These are phyloP conservation scores for Pygathrix nemaeus DNA, from an alignment of 2,113 vertebrate species.

Conservation along the genomic window DNA sequence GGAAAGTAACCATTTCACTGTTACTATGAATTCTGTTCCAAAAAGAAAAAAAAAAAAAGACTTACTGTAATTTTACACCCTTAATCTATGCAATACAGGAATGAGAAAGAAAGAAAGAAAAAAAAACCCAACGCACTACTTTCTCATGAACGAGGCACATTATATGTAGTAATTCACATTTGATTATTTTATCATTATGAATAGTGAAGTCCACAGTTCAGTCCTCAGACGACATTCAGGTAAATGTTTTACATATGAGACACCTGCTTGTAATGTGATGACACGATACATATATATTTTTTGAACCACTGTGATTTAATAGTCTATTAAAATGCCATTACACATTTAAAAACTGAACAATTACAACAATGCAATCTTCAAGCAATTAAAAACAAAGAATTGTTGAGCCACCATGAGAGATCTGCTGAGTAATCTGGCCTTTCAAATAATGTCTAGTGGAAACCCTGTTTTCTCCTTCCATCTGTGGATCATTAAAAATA, in stretches of 20 bases:
- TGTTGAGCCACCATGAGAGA: background rate
- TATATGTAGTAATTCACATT: constrained; percentile 11
- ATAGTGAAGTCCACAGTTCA: constrained; percentile 15
- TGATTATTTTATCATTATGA: constrained; percentile 52
- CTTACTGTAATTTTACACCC: background rate
- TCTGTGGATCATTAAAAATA: constrained; percentile 8
- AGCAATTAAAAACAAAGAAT: constrained; percentile 14
- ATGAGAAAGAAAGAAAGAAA: background rate
- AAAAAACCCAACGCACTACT: background rate
- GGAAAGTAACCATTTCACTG: background rate
- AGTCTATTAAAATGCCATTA: background rate
- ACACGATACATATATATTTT: background rate
- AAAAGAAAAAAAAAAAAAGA: background rate
- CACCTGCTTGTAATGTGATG: background rate
- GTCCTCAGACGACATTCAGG: constrained; percentile 24
- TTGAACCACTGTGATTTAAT: background rate
- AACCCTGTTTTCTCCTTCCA: background rate
- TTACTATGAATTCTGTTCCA: background rate
- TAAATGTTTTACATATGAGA: background rate
- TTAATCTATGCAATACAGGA: background rate
- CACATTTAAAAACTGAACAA: constrained; percentile 33
- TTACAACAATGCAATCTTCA: background rate
- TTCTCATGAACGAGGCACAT: background rate
- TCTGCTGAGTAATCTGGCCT: background rate
- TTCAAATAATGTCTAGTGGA: background rate